A percentile compares a stretch with the other conserved stretches of the same genome.
Conservation (phyloP, 30 jellyfish, hydroid and myxozoan genomes). For the Rhopilema esculentum region DNA sequence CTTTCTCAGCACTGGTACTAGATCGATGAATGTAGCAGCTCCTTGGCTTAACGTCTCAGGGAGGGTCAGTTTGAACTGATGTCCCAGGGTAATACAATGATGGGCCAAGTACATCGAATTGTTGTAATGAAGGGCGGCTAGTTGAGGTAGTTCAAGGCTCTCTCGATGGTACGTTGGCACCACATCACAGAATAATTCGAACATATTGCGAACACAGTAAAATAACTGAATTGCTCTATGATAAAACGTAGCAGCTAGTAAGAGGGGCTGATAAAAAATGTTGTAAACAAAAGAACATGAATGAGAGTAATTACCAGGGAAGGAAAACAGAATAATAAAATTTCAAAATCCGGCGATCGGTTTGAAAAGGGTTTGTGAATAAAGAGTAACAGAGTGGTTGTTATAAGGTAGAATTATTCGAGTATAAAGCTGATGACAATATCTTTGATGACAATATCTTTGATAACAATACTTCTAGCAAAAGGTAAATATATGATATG, state of each 20-base stretch:
- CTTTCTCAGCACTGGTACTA: constrained; percentile 87
- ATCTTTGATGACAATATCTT: too few species aligned
- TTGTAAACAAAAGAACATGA: background rate
- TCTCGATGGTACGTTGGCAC: constrained; percentile 92
- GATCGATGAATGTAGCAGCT: constrained; percentile 89
- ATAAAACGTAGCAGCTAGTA: background rate
- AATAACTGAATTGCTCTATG: constrained; percentile 88
- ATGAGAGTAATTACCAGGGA: too few species aligned
- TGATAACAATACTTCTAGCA: too few species aligned
- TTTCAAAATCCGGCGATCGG: too few species aligned
- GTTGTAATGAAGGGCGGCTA: constrained; percentile 97
- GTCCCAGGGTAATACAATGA: constrained; percentile 96
- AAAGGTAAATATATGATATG: too few species aligned
- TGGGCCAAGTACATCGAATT: constrained; percentile 95
- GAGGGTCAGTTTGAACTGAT: constrained; percentile 85
- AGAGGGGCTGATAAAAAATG: background rate
- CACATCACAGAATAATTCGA: constrained; percentile 81
- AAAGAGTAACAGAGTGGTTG: too few species aligned
- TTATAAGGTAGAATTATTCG: too few species aligned
- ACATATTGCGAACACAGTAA: constrained; percentile 82
- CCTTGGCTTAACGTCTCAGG: constrained; percentile 83
- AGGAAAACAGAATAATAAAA: too few species aligned
- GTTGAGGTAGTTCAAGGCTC: constrained; percentile 92
- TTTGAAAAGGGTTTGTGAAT: too few species aligned
- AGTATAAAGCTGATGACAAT: too few species aligned